Evolutionary conservation across 2,113 vertebrate genomes (phyloP), one percentile per base, ranked within the genome.

Genomic region (Mobula hypostoma): DNA sequence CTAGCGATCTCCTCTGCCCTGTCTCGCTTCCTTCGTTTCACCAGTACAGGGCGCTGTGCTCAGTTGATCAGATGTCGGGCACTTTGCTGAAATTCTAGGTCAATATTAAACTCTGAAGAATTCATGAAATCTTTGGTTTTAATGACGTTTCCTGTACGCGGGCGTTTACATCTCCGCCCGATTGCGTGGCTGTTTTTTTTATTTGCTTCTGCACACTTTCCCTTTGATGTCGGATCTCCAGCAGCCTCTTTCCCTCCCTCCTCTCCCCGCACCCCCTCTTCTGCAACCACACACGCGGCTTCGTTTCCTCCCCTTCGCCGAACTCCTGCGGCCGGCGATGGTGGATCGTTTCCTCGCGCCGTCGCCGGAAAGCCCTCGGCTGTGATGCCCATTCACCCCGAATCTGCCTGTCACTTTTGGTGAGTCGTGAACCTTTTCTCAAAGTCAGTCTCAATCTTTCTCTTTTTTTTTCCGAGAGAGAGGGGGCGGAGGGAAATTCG

Each of bases 81-180:
- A 27, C 29, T 66, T 90, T 5, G 14, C 15, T 66, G 29, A 63
- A n/a, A 36, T 90, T 68, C 77, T 79, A 29, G 63, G 61, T 19
- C 85, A 63, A 66, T 32, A 19, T 66, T 6, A 66, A 90, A 90
- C 85, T 90, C 29, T 9, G 7, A 93, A 74, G 40, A 74, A 74
- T 74, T 93, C 91, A 72, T 93, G 48, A 56, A 40, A 93, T 74
- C 68, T 72, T 8, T 70, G 24, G 68, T 5, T 93, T 56, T 93
- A 11, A 48, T 93, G 91, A 93, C 91, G 91, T 93, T 93, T 93
- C 91, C 70, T 74, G 72, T 76, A 93, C 91, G 91, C 72, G 91
- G 40, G 15, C 91, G 40, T 93, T 27, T 17, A 70, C n/a, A 24
- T 70, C 88, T 91, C 88, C 63, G 61, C 66, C 36, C 27, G 70